phyloP scores from a whole-genome alignment of 1,140 invertebrate genomes.

The Oscheius sp. region DNA sequence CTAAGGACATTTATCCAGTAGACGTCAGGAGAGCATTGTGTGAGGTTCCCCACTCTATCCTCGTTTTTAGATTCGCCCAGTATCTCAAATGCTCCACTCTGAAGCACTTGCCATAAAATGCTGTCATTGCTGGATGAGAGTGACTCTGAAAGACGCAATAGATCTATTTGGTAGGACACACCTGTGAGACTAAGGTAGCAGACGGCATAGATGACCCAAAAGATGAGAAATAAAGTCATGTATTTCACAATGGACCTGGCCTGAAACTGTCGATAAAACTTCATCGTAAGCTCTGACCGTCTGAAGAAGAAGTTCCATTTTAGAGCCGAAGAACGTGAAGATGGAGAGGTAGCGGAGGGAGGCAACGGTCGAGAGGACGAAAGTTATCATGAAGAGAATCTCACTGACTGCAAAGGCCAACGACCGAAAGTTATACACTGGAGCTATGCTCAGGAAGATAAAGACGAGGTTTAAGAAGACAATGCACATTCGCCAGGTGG shows the following conservation, averaged over 20 bases:
- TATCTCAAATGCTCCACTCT: neutral
- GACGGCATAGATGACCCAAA: neutral
- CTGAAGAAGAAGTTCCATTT: neutral
- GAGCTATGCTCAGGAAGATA: neutral
- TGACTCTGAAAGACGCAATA: neutral
- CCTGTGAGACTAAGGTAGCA: neutral
- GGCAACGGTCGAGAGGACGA: neutral
- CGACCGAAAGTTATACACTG: neutral
- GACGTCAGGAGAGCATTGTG: neutral
- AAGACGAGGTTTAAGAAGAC: neutral
- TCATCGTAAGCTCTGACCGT: neutral
- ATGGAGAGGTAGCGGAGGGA: neutral
- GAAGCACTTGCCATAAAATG: neutral
- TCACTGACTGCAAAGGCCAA: neutral
- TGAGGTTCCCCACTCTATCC: neutral
- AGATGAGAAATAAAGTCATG: neutral
- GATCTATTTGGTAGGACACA: neutral
- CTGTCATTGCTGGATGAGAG: neutral
- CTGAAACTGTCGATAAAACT: neutral
- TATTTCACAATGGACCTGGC: neutral
- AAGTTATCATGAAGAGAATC: neutral
- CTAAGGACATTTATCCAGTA: neutral
- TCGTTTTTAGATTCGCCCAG: neutral
- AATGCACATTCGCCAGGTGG: neutral
- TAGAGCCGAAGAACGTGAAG: neutral